Evolutionary conservation across 2,113 vertebrate species (phyloP).

Genomic region (Felis chaus): DNA sequence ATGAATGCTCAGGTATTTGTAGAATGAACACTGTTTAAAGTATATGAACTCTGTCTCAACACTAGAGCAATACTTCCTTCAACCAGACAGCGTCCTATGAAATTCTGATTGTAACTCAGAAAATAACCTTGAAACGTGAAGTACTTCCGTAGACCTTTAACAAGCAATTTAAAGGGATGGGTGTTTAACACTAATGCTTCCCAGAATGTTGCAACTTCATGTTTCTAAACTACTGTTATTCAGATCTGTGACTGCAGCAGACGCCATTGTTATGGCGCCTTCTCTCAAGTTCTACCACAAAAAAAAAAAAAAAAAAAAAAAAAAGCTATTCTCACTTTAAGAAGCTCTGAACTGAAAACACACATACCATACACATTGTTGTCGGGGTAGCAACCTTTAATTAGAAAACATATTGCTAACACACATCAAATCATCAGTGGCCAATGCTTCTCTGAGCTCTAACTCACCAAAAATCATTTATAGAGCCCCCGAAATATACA

Average conservation of each 20-base stretch:
- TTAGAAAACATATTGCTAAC: constrained; percentile 38
- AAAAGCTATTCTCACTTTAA: constrained; percentile 5
- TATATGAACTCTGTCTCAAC: background rate
- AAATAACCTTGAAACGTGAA: constrained; percentile 50
- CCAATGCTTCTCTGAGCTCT: constrained; percentile 4
- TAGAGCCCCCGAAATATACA: constrained; percentile 29
- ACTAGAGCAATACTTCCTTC: background rate
- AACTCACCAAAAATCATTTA: constrained; percentile 36
- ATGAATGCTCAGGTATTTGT: background rate
- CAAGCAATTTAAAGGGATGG: constrained; percentile 24
- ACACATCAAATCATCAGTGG: background rate
- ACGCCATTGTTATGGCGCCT: background rate
- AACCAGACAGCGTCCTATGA: background rate
- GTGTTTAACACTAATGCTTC: constrained; percentile 49
- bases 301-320: background rate
- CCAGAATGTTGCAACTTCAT: background rate
- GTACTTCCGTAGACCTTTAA: constrained; percentile 34
- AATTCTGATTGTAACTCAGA: constrained; percentile 53
- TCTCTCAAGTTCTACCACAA: constrained; percentile 32
- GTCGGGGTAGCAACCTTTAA: background rate
- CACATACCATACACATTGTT: background rate
- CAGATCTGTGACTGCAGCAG: constrained; percentile 44
- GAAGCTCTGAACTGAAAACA: constrained; percentile 48
- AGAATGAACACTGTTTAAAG: background rate
- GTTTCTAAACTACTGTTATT: constrained; percentile 53